Conservation (phyloP, 2,113 vertebrate species). For the Catharus bicknelli region DNA sequence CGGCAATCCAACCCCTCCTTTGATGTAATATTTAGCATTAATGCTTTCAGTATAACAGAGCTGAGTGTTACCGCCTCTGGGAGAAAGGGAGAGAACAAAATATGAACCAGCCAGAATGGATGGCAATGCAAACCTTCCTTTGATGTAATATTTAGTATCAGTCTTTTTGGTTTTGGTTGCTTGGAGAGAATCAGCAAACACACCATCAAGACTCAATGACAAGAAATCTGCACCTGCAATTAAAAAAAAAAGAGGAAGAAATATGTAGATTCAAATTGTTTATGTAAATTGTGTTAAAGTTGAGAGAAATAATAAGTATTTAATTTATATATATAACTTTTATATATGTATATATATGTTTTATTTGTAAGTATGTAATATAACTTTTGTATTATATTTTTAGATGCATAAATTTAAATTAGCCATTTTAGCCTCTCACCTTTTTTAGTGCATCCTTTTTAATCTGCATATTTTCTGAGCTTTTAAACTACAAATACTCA, state of each 20-base stretch:
- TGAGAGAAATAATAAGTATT: background rate
- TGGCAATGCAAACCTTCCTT: background rate
- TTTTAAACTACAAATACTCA: background rate
- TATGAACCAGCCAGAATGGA: background rate
- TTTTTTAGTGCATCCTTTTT: background rate
- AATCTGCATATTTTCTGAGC: background rate
- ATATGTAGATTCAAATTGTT: background rate
- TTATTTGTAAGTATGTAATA: background rate
- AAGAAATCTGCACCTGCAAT: background rate
- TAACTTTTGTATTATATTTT: background rate
- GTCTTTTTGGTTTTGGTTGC: background rate
- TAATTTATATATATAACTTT: background rate
- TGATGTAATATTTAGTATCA: slow-evolving; percentile 18
- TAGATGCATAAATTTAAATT: background rate
- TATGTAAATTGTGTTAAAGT: background rate
- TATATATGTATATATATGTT: too few species aligned
- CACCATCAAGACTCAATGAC: background rate
- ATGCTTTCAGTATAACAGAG: background rate
- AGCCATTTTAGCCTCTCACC: background rate
- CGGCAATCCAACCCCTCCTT: background rate
- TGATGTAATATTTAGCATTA: slow-evolving; percentile 27
- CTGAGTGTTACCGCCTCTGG: background rate
- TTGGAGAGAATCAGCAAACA: background rate
- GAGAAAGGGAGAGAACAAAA: background rate
- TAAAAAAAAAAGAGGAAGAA: background rate